These are phyloP conservation scores for Steinernema hermaphroditum DNA, from an alignment of 2,888 invertebrate genomes.

Conservation along the genomic window DNA sequence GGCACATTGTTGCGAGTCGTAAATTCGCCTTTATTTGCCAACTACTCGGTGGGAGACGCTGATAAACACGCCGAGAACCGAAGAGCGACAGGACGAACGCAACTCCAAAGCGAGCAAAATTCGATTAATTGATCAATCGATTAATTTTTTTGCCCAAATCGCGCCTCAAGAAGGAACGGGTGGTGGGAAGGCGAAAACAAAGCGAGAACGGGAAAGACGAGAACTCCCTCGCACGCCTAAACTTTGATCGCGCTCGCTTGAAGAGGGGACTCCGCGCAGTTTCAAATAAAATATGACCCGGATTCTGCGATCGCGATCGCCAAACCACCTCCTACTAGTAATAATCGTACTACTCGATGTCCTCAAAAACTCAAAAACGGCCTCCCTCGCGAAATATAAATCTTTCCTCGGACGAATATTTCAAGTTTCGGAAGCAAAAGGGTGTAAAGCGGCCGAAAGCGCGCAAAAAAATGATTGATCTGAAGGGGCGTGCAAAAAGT, in stretches of 20 bases:
- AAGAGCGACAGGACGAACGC: too few relatives aligned
- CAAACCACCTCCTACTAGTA: not conserved
- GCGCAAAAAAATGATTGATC: slow-evolving; percentile 8
- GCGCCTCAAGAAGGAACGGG: too few relatives aligned
- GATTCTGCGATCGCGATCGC: not conserved
- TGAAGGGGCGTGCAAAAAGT: not conserved
- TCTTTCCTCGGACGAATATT: not conserved
- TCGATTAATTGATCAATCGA: too few relatives aligned
- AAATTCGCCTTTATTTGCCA: too few relatives aligned
- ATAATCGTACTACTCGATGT: not conserved
- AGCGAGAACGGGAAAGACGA: not conserved
- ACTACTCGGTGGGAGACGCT: too few relatives aligned
- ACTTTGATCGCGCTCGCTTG: not conserved
- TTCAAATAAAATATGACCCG: slow-evolving; percentile 22
- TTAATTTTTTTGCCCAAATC: too few relatives aligned
- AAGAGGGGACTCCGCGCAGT: not conserved
- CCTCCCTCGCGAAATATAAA: slow-evolving; percentile 13
- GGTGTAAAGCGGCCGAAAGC: slow-evolving; percentile 17
- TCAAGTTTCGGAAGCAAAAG: slow-evolving; percentile 12
- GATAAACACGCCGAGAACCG: too few relatives aligned
- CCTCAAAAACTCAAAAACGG: slow-evolving; percentile 8
- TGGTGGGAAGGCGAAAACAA: not conserved
- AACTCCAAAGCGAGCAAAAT: too few relatives aligned
- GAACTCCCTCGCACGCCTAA: not conserved
- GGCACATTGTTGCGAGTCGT: too few relatives aligned